phyloP scores from a whole-genome alignment of 1,140 invertebrate genomes.

The Coenobita brevimanus region DNA sequence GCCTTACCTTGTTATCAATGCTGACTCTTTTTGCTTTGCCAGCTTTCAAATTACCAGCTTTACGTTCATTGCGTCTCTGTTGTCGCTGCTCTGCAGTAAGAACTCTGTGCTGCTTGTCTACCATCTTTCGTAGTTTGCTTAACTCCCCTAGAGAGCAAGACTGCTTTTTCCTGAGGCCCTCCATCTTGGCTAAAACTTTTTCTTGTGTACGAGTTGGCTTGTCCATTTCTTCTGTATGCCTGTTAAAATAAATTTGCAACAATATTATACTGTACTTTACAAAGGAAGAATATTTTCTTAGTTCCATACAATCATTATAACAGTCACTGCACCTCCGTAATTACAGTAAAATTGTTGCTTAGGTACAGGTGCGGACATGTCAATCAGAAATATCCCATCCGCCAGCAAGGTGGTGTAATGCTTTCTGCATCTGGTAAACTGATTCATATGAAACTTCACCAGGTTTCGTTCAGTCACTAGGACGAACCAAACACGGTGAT shows the following conservation, averaged over 20 bases:
- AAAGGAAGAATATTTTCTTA: too few species aligned
- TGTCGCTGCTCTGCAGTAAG: conserved; percentile 41
- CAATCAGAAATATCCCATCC: too few species aligned
- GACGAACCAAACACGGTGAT: too few species aligned
- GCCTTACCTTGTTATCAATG: conserved; percentile 41
- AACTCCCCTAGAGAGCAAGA: conserved; percentile 43
- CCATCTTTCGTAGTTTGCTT: conserved; percentile 48
- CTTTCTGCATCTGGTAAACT: too few species aligned
- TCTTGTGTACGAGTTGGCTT: conserved; percentile 44
- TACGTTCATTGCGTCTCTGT: conserved; percentile 40
- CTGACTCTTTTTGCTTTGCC: conserved; percentile 45
- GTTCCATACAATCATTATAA: too few species aligned
- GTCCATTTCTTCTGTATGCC: conserved; percentile 41
- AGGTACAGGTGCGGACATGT: too few species aligned
- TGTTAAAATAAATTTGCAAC: neutral
- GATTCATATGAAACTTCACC: too few species aligned
- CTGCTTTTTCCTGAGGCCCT: conserved; percentile 51
- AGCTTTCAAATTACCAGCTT: conserved; percentile 23
- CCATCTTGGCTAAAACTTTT: conserved; percentile 60
- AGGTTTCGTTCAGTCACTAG: too few species aligned
- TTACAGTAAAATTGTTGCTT: too few species aligned
- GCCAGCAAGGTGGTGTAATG: too few species aligned
- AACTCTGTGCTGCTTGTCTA: conserved; percentile 49
- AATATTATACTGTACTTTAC: too few species aligned
- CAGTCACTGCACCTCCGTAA: too few species aligned